Conservation (phyloP, 2,888 invertebrate genomes). For the Blastobasis lacticolella region DNA sequence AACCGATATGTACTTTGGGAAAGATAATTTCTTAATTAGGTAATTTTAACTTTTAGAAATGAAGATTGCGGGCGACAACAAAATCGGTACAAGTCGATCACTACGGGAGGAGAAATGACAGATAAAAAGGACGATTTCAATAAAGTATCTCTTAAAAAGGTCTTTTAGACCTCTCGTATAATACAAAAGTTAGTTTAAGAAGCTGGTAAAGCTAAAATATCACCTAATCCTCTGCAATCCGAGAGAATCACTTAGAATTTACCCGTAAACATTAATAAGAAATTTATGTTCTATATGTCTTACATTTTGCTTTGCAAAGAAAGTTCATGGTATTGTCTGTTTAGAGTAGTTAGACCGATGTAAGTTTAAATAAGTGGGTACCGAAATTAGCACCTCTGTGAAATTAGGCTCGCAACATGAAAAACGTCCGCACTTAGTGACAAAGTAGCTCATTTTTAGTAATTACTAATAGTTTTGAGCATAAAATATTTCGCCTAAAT, state of each 20-base stretch:
- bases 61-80: not conserved
- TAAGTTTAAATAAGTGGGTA: too few species aligned
- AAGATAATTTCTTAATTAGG: constrained; percentile 22
- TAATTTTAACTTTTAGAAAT: constrained; percentile 21
- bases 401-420: constrained; percentile 3
- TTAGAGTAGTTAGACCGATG: constrained; percentile 10
- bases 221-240: constrained; percentile 52
- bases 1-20: constrained; percentile 61
- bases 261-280: constrained; percentile 40
- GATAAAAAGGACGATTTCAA: constrained; percentile 23
- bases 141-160: constrained; percentile 29
- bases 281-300: constrained; percentile 19
- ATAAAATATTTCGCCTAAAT: too few species aligned
- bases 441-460: too few species aligned
- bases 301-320: constrained; percentile 62
- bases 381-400: constrained; percentile 25
- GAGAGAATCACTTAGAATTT: constrained; percentile 49
- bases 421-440: not conserved
- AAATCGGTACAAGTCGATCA: too few species aligned
- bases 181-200: constrained; percentile 47
- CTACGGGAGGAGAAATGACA: constrained; percentile 13
- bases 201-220: constrained; percentile 71
- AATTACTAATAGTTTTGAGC: not conserved
- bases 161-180: constrained; percentile 50
- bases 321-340: constrained; percentile 55